These are phyloP conservation scores for Nestor notabilis DNA, from an alignment of 2,113 vertebrate species.

Conservation along the genomic window DNA sequence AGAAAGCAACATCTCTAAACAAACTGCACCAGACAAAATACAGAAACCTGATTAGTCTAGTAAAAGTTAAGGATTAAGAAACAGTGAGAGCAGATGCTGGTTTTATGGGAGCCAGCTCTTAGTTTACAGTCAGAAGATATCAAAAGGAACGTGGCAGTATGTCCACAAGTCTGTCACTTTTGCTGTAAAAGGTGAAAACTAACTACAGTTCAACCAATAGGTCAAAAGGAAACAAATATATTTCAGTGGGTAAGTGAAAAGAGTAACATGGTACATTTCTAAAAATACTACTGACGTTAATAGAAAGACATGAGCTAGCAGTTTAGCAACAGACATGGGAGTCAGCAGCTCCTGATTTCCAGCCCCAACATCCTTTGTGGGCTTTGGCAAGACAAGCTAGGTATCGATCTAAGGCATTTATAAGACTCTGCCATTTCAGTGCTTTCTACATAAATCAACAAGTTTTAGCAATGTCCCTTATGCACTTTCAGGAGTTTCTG, in stretches of 20 bases:
- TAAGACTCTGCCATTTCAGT: background rate
- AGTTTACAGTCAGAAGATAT: background rate
- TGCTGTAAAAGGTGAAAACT: background rate
- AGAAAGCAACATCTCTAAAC: background rate
- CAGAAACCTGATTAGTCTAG: background rate
- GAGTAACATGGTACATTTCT: background rate
- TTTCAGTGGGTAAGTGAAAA: background rate
- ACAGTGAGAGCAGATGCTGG: background rate
- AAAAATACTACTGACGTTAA: background rate
- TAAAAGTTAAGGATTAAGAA: background rate
- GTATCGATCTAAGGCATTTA: background rate
- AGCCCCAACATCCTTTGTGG: background rate
- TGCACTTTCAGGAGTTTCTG: background rate
- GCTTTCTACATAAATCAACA: background rate
- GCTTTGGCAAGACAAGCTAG: background rate
- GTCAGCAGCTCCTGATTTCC: background rate
- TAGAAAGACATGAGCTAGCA: conserved; percentile 20
- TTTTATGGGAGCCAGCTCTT: background rate
- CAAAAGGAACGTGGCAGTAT: background rate
- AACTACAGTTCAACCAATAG: background rate
- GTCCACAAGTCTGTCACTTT: background rate
- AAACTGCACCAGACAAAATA: background rate
- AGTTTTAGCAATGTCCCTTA: background rate
- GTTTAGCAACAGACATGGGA: background rate
- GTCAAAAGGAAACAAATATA: background rate